A percentile compares a stretch with the other conserved stretches of the same genome.
Evolutionary conservation across 2,888 invertebrate species (phyloP).

Genomic region (Pandemis heparana): DNA sequence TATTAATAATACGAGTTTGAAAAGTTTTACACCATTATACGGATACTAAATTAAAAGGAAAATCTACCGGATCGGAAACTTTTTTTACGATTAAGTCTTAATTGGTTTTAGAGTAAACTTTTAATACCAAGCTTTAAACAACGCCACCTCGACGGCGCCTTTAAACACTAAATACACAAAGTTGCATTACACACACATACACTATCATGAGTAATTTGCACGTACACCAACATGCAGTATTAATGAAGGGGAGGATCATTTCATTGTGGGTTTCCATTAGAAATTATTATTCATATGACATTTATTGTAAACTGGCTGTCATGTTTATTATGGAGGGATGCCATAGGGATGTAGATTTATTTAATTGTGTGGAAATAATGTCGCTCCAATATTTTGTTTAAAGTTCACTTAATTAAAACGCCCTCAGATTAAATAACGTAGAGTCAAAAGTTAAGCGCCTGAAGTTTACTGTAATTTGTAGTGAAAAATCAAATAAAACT

Average conservation of each 20-base stretch:
- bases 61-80: background rate
- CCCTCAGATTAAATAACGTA: background rate
- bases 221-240: slow-evolving; percentile 2
- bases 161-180: background rate
- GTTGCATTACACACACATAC: slow-evolving; percentile 10
- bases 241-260: slow-evolving; percentile 23
- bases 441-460: background rate
- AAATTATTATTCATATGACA: slow-evolving; percentile 33
- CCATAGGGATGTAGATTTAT: slow-evolving; percentile 1
- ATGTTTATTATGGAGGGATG: slow-evolving; percentile 12
- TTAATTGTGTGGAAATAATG: background rate
- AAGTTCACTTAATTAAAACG: background rate
- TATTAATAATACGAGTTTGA: slow-evolving; percentile 4
- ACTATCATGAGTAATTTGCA: background rate
- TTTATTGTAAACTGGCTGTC: slow-evolving; percentile 12
- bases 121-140: background rate
- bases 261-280: slow-evolving; percentile 21
- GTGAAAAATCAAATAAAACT: slow-evolving; percentile 67
- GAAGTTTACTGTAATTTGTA: slow-evolving; percentile 25
- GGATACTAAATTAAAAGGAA: background rate
- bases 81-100: background rate
- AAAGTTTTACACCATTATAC: background rate
- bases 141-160: slow-evolving; percentile 10
- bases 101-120: background rate
- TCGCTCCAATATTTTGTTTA: background rate